These are phyloP conservation scores for Noctua janthe DNA, from an alignment of 2,888 invertebrate genomes.

Conservation along the genomic window DNA sequence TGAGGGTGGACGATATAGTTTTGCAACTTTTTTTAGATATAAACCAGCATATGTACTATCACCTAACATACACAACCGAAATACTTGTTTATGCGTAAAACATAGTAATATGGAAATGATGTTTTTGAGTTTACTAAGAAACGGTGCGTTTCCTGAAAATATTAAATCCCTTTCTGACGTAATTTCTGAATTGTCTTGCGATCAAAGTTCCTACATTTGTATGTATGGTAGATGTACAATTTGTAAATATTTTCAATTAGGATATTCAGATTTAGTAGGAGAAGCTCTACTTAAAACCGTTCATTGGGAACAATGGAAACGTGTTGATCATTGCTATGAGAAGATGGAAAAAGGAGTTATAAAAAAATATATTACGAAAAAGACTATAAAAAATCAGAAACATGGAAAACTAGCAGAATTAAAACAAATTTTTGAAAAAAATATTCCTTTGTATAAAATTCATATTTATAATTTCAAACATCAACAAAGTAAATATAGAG, in stretches of 20 bases:
- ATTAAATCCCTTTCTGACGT: background rate
- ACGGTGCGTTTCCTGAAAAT: background rate
- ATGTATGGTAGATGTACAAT: constrained; percentile 1
- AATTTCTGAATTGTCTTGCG: background rate
- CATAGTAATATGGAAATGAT: constrained; percentile 19
- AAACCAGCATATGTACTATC: background rate
- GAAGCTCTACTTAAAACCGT: background rate
- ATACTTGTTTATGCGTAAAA: constrained; percentile 11
- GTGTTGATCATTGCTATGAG: background rate
- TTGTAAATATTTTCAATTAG: background rate
- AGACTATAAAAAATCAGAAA: background rate
- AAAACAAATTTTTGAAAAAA: background rate
- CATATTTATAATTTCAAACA: background rate
- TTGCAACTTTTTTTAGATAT: no score
- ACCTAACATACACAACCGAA: constrained; percentile 5
- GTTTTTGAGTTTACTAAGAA: background rate
- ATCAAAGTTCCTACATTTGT: background rate
- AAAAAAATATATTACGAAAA: background rate
- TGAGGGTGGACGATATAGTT: no score
- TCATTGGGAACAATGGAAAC: background rate
- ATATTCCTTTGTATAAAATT: background rate
- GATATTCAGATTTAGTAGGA: background rate
- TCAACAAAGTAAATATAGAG: constrained; percentile 7
- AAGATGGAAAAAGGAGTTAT: background rate
- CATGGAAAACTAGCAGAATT: background rate